These are phyloP conservation scores for Hyles euphorbiae DNA, from an alignment of 1,140 invertebrate species.

Conservation along the genomic window DNA sequence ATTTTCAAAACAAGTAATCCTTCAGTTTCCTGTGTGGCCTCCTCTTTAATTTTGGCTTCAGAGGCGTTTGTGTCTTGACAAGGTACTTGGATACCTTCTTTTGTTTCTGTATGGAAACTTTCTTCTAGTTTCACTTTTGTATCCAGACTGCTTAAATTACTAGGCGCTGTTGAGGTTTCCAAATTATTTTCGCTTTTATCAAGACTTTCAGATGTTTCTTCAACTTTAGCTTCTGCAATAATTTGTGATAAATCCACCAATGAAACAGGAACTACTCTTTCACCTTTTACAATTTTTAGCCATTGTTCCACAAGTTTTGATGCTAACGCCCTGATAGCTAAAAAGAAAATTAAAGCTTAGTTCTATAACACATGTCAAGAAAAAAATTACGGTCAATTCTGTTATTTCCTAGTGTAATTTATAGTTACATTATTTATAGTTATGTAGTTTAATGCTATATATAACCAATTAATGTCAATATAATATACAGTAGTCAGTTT, in stretches of 20 bases:
- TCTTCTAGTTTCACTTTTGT: conserved; percentile 43
- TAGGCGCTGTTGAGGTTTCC: conserved; percentile 15
- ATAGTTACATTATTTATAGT: too few relatives aligned
- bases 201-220: conserved; percentile 27
- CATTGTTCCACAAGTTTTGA: conserved; percentile 91
- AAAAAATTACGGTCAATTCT: neutral
- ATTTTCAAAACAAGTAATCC: conserved; percentile 77
- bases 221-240: conserved; percentile 39
- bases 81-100: neutral
- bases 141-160: conserved; percentile 7
- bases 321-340: conserved; percentile 84
- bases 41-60: conserved; percentile 25
- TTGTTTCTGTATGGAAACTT: conserved; percentile 5
- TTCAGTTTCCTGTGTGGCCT: conserved; percentile 63
- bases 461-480: too few relatives aligned
- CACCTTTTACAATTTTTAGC: conserved; percentile 89
- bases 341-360: conserved; percentile 45
- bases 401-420: too few relatives aligned
- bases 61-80: neutral
- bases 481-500: too few relatives aligned
- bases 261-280: conserved; percentile 65
- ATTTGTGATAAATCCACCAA: conserved; percentile 55
- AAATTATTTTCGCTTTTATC: conserved; percentile 20
- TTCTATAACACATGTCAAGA: too few relatives aligned
- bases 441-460: too few relatives aligned